Conservation (phyloP, 2,113 vertebrate species). For the Cyanistes caeruleus region DNA sequence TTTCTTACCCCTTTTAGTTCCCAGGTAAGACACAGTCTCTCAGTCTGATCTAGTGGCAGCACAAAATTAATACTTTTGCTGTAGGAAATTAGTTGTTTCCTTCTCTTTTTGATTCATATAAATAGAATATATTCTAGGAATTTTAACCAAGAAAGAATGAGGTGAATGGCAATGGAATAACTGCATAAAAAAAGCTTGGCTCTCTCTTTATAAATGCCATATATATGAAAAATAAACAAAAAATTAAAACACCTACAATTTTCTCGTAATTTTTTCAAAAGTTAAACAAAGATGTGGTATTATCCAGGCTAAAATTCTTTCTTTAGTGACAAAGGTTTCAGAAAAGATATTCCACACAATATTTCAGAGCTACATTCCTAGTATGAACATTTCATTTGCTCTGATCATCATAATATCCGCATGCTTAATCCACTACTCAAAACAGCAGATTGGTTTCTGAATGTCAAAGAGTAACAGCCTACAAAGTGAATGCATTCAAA, state of each 20-base stretch:
- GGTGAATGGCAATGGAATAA: neutral
- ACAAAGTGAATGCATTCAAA: slow-evolving; percentile 31
- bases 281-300: neutral
- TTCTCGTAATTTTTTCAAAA: neutral
- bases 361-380: neutral
- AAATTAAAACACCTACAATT: neutral
- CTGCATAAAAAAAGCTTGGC: neutral
- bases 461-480: slow-evolving; percentile 11
- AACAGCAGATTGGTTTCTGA: slow-evolving; percentile 52
- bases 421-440: slow-evolving; percentile 36
- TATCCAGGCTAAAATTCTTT: neutral
- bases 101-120: neutral
- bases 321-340: neutral
- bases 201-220: neutral
- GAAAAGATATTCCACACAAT: neutral
- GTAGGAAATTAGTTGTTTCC: neutral
- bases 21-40: neutral
- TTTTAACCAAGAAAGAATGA: neutral
- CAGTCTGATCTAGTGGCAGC: neutral
- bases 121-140: neutral
- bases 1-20: neutral
- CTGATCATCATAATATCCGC: slow-evolving; percentile 44
- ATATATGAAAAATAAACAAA: neutral
- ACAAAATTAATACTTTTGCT: neutral
- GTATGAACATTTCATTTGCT: slow-evolving; percentile 37